Evolutionary conservation across 2,888 invertebrate species (phyloP), one percentile per base, ranked within the genome.

Genomic region (Dorcus hopei): DNA sequence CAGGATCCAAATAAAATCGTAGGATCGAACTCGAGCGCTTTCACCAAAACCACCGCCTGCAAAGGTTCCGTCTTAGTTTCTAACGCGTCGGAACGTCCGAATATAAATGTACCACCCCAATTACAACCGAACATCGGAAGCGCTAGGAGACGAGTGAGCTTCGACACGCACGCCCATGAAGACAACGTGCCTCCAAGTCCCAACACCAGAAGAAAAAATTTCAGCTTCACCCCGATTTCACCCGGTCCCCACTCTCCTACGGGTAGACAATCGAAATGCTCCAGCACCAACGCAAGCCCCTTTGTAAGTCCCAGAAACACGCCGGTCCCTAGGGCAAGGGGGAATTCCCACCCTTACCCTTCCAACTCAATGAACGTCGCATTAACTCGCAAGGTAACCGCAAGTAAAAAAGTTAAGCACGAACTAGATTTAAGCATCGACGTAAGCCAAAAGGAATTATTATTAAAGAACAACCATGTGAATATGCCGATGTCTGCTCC

Each of bases 151-250:
- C 75, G 84, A 47, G 85, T 85, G 1, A 85, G 84, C 69, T 85
- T 85, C 65, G 85, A 85, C 66, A 82, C 81, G 2, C 76, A 78
- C 9, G 70, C 72, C 33, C 69, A 71, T 26, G 77, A 74, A 49
- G 75, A 74, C 19, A 33, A 33, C 26, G 86, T 89, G 52, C 89
- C 89, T 1, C 87, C 88, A 63, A 89, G 89, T 79, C 90, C 90
- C 8, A 91, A 89, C 62, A 87, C 90, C 45, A 82, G 89, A 61
- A 85, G 90, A 49, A 87, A 90, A 73, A 89, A 90, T 72, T 93
- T 91, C 74, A 91, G 89, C 75, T 94, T 94, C 72, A 89, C 90
- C 38, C 93, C 93, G 0, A 94, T 94, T 72, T 91, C 92, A 39
- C 91, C 91, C 7, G 87, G 87, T n/a, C 86, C 88, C 45, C 85